Conservation (phyloP, 2,797 vertebrate genomes). For the Adelosebastes latens region DNA sequence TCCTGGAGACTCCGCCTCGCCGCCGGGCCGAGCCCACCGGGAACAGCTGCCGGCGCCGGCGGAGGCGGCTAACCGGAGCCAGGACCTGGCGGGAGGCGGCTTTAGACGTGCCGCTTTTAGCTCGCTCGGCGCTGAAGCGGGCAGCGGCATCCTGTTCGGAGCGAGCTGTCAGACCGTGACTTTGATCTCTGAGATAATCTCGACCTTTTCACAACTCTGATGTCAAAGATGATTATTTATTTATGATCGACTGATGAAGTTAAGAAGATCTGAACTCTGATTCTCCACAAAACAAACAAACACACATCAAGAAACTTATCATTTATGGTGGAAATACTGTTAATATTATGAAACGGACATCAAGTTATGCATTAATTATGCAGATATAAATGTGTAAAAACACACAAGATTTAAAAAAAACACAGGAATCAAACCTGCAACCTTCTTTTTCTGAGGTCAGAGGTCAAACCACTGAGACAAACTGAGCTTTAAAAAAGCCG, state of each 20-base stretch:
- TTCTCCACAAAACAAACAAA: background rate
- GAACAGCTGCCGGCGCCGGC: conserved; percentile 63
- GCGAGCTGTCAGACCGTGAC: background rate
- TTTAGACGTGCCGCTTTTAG: conserved; percentile 60
- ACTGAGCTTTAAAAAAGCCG: background rate
- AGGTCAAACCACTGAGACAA: background rate
- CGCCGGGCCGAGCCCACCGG: conserved; percentile 44
- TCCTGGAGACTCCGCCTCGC: conserved; percentile 36
- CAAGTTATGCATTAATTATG: background rate
- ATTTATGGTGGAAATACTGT: background rate
- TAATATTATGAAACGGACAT: background rate
- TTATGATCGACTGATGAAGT: background rate
- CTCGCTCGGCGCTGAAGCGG: conserved; percentile 10
- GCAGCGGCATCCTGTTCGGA: conserved; percentile 31
- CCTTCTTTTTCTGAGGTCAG: background rate
- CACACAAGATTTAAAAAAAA: background rate
- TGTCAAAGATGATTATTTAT: background rate
- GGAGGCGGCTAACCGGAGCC: conserved; percentile 45
- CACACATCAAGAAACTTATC: too few species aligned
- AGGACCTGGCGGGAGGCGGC: conserved; percentile 44
- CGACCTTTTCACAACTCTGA: background rate
- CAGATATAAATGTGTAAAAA: background rate
- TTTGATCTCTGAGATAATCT: conserved; percentile 45
- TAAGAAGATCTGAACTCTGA: background rate
- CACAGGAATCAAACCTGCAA: background rate